Base-by-base conservation (phyloP, 2,797 vertebrate species). In the Esox lucius region DNA sequence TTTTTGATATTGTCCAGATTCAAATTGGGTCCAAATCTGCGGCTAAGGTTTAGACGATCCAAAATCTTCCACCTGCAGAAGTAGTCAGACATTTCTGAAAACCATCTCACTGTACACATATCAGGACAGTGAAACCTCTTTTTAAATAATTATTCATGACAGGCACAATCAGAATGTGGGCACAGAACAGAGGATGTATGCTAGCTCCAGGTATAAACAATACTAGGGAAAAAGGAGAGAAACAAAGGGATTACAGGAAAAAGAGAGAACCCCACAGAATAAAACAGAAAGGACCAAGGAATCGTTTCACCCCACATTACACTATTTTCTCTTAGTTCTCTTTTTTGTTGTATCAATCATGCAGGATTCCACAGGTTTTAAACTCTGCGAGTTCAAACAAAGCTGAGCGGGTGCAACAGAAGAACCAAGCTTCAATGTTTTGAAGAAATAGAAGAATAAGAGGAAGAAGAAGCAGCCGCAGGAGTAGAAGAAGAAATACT, bases 381-480 rank as follows among this genome's bases (percentile, higher is more conserved):
- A 91, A 88, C 86, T 91, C 86, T 78, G 85, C 82, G 83, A 89
- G 88, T 90, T 84, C 88, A 92, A 93, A 91, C 86, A 81, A 93
- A 93, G 91, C 89, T 86, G 79, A 83, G 83, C 83, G 26, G 74
- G 26, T 88, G 92, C 91, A 94, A 95, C 91, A 91, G 88, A 93
- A 93, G 91, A 93, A 91, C 93, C 91, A 94, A 94, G 93, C 92
- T 90, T 93, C 91, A 85, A 90, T 93, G 91, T 93, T 93, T 92
- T 90, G 88, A 90, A 91, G 86, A 88, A 89, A 85, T 76, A 85
- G 85, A 89, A 86, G 87, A 85, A 69, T 68, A 66, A 80, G 82
- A 81, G 80, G 83, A 61, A 80, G 75, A 79, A 83, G 77, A 74
- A 69, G 88, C 86, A 82, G 87, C 86, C 82, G 84, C 89, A 90